These are phyloP conservation scores for Leptopilina clavipes DNA, from an alignment of 1,140 invertebrate species.

Conservation along the genomic window DNA sequence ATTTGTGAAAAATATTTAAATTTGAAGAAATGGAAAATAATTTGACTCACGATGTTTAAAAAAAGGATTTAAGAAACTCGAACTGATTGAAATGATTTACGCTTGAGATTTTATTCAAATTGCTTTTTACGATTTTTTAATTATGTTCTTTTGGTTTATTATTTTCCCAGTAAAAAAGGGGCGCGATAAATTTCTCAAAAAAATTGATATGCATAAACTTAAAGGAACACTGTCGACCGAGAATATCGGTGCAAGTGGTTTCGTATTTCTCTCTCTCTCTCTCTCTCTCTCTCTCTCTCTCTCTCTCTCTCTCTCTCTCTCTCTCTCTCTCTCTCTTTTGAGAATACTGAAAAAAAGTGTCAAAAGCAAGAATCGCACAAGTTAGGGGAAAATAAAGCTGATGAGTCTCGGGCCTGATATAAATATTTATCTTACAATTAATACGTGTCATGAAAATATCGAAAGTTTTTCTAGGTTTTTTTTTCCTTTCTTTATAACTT, in stretches of 20 bases:
- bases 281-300: not conserved
- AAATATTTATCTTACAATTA: constrained; percentile 50
- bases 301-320: not conserved
- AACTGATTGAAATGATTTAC: not conserved
- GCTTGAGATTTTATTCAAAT: not conserved
- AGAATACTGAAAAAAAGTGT: not conserved
- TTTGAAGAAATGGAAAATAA: not conserved
- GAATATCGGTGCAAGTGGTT: not conserved
- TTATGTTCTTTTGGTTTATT: not conserved
- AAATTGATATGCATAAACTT: constrained; percentile 30
- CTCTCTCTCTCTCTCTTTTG: not conserved
- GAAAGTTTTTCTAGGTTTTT: constrained; percentile 54
- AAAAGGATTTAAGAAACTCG: not conserved
- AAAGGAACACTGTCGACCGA: not conserved
- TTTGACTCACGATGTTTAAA: not conserved
- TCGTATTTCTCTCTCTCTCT: not conserved
- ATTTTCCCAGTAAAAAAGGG: not conserved
- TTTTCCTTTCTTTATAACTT: constrained; percentile 48
- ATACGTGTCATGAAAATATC: constrained; percentile 67
- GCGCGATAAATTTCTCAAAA: not conserved
- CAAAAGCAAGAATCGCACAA: constrained; percentile 9
- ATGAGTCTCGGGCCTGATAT: constrained; percentile 47
- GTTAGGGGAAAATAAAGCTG: constrained; percentile 18
- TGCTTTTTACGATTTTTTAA: not conserved
- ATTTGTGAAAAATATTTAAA: too few relatives aligned